Evolutionary conservation across 2,888 invertebrate genomes (phyloP), one percentile per base, ranked within the genome.

Genomic region (Dione vanillae): DNA sequence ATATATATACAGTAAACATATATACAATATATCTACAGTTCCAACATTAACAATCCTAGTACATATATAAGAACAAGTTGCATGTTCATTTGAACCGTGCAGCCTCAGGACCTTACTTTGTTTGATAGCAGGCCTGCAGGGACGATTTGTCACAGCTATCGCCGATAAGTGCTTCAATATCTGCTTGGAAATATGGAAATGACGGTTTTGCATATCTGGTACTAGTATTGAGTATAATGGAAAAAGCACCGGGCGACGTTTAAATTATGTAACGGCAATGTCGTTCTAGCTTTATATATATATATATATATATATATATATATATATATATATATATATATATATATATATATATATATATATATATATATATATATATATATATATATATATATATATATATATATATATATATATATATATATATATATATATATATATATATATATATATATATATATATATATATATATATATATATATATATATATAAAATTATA

Each of bases 141-240:
- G 82, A 84, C 85, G 78, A 89, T 89, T 89, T 89, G 89, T 89
- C 89, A 86, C 84, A 80, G 78, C 78, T 82, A 85, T 85, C 82
- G 78, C 58, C 62, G 74, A 73, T 74, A 75, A 73, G 61, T 73
- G 73, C 74, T 62, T 72, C 66, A 68, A 66, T 72, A 69, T 74
- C 70, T 64, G 62, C 70, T 56, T 72, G 58, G 58, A 70, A 72
- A 74, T 72, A 74, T 74, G 72, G 72, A 68, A 72, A 74, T 70
- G 45, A 67, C 66, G 65, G 69, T 52, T 74, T 74, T 64, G 74
- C 72, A 74, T 72, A 74, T 72, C 61, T 65, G 16, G 19, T 49
- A 49, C 49, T 19, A 49, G 49, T 49, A 19, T 10, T 37, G n/a
- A 10, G 6, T 56, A 45, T 69, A 67, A 70, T 66, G 65, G 65